These are phyloP conservation scores for Dipus sagitta DNA, from an alignment of 2,797 vertebrate genomes.

Conservation along the genomic window DNA sequence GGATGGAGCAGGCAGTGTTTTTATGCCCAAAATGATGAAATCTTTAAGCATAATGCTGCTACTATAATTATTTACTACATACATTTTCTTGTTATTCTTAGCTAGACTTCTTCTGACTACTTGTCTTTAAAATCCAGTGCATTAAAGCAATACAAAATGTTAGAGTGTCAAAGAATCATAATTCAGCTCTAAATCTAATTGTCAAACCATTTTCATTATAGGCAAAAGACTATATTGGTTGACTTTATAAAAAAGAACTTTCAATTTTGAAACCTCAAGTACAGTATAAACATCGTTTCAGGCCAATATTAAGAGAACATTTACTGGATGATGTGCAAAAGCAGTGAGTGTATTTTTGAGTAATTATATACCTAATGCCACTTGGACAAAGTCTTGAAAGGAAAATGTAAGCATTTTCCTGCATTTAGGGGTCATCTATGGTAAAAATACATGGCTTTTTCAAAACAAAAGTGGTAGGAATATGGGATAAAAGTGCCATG, in stretches of 20 bases:
- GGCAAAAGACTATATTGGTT: background rate
- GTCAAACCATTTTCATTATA: background rate
- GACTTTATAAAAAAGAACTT: background rate
- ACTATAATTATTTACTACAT: background rate
- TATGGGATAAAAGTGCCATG: constrained; percentile 28
- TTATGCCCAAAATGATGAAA: background rate
- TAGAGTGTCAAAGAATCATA: background rate
- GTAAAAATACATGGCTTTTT: background rate
- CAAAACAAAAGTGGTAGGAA: constrained; percentile 67
- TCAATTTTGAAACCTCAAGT: constrained; percentile 53
- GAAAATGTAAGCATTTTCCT: constrained; percentile 59
- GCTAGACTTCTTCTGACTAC: background rate
- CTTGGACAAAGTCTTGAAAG: constrained; percentile 50
- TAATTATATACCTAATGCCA: constrained; percentile 57
- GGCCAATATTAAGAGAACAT: constrained; percentile 37
- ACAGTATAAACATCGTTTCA: background rate
- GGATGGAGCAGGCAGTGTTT: background rate
- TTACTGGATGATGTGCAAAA: constrained; percentile 24
- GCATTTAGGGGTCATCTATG: constrained; percentile 5
- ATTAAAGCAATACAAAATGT: constrained; percentile 31
- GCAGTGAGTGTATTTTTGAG: constrained; percentile 41
- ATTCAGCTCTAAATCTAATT: constrained; percentile 54
- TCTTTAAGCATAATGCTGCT: background rate
- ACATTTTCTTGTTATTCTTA: constrained; percentile 15
- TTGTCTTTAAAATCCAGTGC: constrained; percentile 20